Evolutionary conservation across 2,888 invertebrate species (phyloP).

Genomic region (Rhabditophanes sp.): DNA sequence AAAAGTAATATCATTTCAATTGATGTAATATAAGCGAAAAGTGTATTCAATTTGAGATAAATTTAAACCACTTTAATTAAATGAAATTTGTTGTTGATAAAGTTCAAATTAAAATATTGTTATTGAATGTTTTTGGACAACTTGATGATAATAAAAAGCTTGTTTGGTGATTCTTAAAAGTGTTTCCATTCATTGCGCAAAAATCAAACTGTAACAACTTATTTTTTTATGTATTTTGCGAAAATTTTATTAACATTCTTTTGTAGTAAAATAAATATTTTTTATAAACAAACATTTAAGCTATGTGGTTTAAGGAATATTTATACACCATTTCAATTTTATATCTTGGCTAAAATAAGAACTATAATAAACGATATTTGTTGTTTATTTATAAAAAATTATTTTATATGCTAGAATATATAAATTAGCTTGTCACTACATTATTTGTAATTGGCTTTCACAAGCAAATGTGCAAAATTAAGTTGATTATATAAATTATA

Average conservation of each 20-base stretch:
- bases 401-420: background rate
- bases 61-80: too few relatives aligned
- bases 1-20: background rate
- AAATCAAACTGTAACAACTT: background rate
- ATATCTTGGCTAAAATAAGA: background rate
- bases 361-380: background rate
- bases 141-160: too few relatives aligned
- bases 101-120: too few relatives aligned
- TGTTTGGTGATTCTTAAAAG: conserved; percentile 1
- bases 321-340: background rate
- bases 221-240: background rate
- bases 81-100: too few relatives aligned
- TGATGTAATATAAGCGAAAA: background rate
- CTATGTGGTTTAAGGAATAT: background rate
- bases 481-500: background rate
- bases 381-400: conserved; percentile 1
- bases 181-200: background rate
- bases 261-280: background rate
- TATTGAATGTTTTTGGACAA: too few relatives aligned
- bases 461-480: background rate
- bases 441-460: background rate
- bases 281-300: background rate
- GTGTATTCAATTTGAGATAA: too few relatives aligned
- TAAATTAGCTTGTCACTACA: background rate
- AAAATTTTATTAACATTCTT: background rate